Evolutionary conservation across 2,888 invertebrate species (phyloP).

Genomic region (Phasia obesa): DNA sequence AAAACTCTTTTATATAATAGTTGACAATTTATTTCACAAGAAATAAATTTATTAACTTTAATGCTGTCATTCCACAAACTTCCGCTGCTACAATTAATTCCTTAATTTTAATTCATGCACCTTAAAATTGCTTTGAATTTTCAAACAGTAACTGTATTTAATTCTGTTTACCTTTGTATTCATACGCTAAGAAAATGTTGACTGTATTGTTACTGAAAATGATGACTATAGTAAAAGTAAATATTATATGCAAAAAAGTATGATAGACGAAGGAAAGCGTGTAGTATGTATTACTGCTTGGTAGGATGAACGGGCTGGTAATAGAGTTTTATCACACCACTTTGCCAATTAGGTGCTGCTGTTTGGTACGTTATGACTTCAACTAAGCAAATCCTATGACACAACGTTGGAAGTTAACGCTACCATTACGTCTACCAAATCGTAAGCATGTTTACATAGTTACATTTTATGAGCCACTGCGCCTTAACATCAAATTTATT

Average conservation of each 20-base stretch:
- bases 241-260: background rate
- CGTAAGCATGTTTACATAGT: slow-evolving; percentile 61
- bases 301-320: slow-evolving; percentile 5
- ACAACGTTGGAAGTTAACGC: slow-evolving; percentile 56
- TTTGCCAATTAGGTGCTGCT: slow-evolving; percentile 8
- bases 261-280: background rate
- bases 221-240: slow-evolving; percentile 39
- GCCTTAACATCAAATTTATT: slow-evolving; percentile 25
- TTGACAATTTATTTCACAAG: slow-evolving; percentile 1
- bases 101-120: slow-evolving; percentile 36
- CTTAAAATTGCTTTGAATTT: slow-evolving; percentile 33
- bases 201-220: slow-evolving; percentile 50
- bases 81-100: slow-evolving; percentile 44
- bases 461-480: slow-evolving; percentile 60
- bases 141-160: slow-evolving; percentile 18
- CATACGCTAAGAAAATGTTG: slow-evolving; percentile 26
- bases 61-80: slow-evolving; percentile 42
- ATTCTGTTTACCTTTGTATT: slow-evolving; percentile 27
- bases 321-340: slow-evolving; percentile 31
- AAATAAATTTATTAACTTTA: slow-evolving; percentile 37
- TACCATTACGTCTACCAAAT: slow-evolving; percentile 59
- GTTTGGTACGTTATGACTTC: slow-evolving; percentile 29
- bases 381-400: slow-evolving; percentile 56
- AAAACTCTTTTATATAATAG: background rate
- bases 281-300: background rate